Percentiles rank a stretch among this genome's conserved stretches.
These are phyloP conservation scores for Drosophila putrida DNA, from an alignment of 2,888 invertebrate genomes.

Conservation along the genomic window DNA sequence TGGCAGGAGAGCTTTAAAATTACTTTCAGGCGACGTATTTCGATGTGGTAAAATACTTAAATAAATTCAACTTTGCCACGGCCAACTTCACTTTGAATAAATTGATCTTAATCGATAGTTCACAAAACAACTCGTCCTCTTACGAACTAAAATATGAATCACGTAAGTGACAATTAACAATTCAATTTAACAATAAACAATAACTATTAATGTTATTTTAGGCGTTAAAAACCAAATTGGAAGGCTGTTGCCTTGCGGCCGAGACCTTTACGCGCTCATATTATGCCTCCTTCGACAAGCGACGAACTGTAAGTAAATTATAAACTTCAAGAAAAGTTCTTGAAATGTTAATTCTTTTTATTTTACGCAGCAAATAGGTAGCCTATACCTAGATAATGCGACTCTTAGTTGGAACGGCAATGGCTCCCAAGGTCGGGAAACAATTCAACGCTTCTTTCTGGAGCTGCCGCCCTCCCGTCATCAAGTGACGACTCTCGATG, in stretches of 20 bases:
- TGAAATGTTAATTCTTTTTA: not conserved
- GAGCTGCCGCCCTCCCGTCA: slow-evolving; percentile 94
- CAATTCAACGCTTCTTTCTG: slow-evolving; percentile 94
- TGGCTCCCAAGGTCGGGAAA: slow-evolving; percentile 91
- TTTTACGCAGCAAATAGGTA: slow-evolving; percentile 89
- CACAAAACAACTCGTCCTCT: not conserved
- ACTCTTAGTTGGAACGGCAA: slow-evolving; percentile 97
- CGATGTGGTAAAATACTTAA: no score
- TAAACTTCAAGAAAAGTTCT: slow-evolving; percentile 10
- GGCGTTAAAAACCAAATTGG: slow-evolving; percentile 89
- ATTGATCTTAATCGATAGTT: slow-evolving; percentile 4
- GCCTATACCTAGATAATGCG: slow-evolving; percentile 93
- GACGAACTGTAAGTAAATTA: slow-evolving; percentile 89
- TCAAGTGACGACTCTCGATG: slow-evolving; percentile 91
- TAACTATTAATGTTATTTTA: slow-evolving; percentile 71
- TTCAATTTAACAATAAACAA: not conserved
- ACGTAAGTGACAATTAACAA: slow-evolving; percentile 20
- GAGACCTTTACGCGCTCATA: slow-evolving; percentile 96
- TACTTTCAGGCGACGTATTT: no score
- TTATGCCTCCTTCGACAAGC: slow-evolving; percentile 95
- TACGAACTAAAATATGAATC: slow-evolving; percentile 36
- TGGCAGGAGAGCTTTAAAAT: not conserved
- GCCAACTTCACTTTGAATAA: slow-evolving; percentile 6
- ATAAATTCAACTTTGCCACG: not conserved
- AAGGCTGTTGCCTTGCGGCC: slow-evolving; percentile 93